Evolutionary conservation across 2,888 invertebrate genomes (phyloP), one percentile per base, ranked within the genome.

Genomic region (Agrotis puta): DNA sequence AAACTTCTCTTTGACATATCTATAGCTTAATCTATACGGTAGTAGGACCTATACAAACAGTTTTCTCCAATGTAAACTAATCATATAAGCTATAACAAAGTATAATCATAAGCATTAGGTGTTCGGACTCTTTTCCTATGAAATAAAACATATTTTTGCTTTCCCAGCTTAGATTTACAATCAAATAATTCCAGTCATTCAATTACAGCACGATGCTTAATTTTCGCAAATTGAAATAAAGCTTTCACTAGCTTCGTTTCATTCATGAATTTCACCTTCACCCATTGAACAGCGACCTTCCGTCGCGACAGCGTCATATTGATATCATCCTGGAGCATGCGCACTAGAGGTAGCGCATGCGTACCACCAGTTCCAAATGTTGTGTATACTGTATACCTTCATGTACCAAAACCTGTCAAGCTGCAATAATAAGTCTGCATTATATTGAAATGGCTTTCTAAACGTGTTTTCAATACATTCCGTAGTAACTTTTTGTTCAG

Each of bases 261-360:
- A 95, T 95, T 95, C 94, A 95, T 93, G 85, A 87, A 85, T 86
- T 87, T 90, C 88, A 90, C 91, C 91, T 92, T 91, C 89, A 84
- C 83, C 90, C 94, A 95, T 94, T 95, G 94, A 94, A 88, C 71
- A 86, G 70, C 85, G 90, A 91, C 92, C 92, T 92, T 92, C 91
- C 75, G 81, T 87, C 83, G 79, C 71, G 83, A 76, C 88, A 84
- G 81, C 90, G 89, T 92, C 93, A 94, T 95, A 95, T 95, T 92
- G 95, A 95, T 93, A 93, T 88, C 90, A 86, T 84, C 74, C 53
- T 39, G 68, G 85, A 64, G 88, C 95, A 92, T 95, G 94, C 94
- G 94, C 92, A 72, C 48, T 87, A 9, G 27, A 70, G 3, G 5
- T 27, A 62, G 73, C 89, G 89, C 92, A 90, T 89, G 93, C 93